Conservation (phyloP, 2,888 invertebrate species). For the Scaptomyza flava region DNA sequence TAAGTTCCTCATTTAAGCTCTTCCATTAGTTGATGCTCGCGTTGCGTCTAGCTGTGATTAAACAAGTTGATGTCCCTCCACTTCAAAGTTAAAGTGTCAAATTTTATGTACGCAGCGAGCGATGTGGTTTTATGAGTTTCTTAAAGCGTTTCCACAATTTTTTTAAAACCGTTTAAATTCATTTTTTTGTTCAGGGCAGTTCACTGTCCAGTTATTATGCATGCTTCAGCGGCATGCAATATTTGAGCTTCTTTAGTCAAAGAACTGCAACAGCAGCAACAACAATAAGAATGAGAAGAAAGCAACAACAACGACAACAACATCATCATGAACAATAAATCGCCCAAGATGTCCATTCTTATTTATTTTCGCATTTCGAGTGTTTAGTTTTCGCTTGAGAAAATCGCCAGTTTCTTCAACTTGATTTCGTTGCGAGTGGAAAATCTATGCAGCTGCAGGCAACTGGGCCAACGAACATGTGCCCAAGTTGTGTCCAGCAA, state of each 20-base stretch:
- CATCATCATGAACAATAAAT: conserved; percentile 69
- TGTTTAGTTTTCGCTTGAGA: conserved; percentile 80
- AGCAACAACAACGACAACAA: conserved; percentile 12
- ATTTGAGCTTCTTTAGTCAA: conserved; percentile 51
- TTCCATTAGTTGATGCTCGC: background rate
- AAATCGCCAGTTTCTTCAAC: conserved; percentile 77
- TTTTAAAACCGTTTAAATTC: too few species aligned
- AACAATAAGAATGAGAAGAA: background rate
- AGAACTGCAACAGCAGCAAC: conserved; percentile 19
- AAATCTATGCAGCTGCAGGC: conserved; percentile 47
- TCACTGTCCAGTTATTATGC: conserved; percentile 66
- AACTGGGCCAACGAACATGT: conserved; percentile 49
- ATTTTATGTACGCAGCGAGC: background rate
- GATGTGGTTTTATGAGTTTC: too few species aligned
- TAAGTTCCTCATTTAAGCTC: conserved; percentile 8
- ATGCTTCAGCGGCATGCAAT: conserved; percentile 66
- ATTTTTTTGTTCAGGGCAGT: conserved; percentile 5
- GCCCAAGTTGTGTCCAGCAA: conserved; percentile 29
- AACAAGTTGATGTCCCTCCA: background rate
- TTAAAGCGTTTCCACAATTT: too few species aligned
- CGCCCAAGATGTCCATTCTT: conserved; percentile 76
- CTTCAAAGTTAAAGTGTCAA: conserved; percentile 13
- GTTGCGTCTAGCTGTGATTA: background rate
- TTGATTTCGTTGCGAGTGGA: conserved; percentile 47
- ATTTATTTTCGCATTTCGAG: conserved; percentile 79